These are phyloP conservation scores for Trissoscelio sp. DNA, from an alignment of 2,888 invertebrate species.

Conservation along the genomic window DNA sequence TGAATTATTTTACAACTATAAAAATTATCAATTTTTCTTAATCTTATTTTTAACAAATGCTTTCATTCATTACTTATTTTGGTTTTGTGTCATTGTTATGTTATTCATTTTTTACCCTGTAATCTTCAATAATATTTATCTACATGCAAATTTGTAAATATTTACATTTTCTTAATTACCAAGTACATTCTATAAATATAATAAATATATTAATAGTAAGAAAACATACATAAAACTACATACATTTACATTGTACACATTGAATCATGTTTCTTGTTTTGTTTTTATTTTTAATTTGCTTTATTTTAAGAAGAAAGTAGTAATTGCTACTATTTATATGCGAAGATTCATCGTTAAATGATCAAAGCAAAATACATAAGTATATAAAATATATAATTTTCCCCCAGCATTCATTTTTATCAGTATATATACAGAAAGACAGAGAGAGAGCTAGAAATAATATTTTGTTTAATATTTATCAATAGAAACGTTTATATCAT, in stretches of 20 bases:
- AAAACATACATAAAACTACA: not conserved
- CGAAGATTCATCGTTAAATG: slow-evolving; percentile 16
- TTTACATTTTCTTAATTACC: not conserved
- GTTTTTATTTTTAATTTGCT: not conserved
- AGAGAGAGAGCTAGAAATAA: slow-evolving; percentile 31
- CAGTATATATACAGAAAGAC: no score
- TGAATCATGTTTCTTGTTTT: not conserved
- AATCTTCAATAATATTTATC: no score
- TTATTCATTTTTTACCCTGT: no score
- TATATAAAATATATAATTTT: no score
- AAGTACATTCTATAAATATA: not conserved
- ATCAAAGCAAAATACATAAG: slow-evolving; percentile 28
- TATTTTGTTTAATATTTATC: not conserved
- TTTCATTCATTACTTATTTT: no score
- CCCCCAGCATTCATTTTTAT: no score
- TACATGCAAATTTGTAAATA: no score
- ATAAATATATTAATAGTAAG: not conserved
- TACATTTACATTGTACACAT: not conserved
- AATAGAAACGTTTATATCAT: not conserved
- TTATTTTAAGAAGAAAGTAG: slow-evolving; percentile 11
- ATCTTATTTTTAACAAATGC: no score
- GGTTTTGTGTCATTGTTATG: no score
- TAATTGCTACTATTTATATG: slow-evolving; percentile 2
- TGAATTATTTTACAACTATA: no score
- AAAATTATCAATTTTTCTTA: no score